A percentile compares a stretch with the other conserved stretches of the same genome.
These are phyloP conservation scores for Otis tarda DNA, from an alignment of 2,113 vertebrate genomes.

Conservation along the genomic window DNA sequence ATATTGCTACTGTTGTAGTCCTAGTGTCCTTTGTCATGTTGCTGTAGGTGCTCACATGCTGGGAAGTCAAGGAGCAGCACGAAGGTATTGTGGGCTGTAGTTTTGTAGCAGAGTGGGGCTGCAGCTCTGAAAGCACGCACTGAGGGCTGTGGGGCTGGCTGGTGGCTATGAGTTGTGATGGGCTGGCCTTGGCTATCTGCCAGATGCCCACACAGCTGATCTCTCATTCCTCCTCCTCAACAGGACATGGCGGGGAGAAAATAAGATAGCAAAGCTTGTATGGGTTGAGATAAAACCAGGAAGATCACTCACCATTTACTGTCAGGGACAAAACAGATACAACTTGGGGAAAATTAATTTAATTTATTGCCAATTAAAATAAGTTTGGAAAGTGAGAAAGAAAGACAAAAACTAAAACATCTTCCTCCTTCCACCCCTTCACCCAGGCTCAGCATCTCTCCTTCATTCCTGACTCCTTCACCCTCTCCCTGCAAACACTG, in stretches of 20 bases:
- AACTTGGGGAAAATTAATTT: not conserved
- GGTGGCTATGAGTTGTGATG: not conserved
- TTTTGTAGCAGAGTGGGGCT: not conserved
- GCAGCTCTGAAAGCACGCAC: fast-evolving
- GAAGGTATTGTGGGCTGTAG: fast-evolving
- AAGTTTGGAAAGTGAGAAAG: not conserved
- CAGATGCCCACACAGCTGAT: fast-evolving
- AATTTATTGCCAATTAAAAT: not conserved
- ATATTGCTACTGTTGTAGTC: not conserved
- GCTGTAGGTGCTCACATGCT: not conserved
- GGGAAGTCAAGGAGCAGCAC: not conserved
- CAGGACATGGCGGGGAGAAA: not conserved
- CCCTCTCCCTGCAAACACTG: fast-evolving
- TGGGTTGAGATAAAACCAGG: not conserved
- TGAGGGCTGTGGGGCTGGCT: not conserved
- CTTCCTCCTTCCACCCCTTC: fast-evolving
- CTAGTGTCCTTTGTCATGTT: not conserved
- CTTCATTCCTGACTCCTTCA: not conserved
- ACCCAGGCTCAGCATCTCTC: not conserved
- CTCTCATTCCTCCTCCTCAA: not conserved
- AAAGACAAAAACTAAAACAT: not conserved
- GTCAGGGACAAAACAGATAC: not conserved
- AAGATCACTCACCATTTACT: not conserved
- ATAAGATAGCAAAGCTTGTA: not conserved
- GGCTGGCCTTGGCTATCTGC: not conserved